phyloP scores from a whole-genome alignment of 2,113 vertebrate genomes.

The Phyllopteryx taeniolatus region DNA sequence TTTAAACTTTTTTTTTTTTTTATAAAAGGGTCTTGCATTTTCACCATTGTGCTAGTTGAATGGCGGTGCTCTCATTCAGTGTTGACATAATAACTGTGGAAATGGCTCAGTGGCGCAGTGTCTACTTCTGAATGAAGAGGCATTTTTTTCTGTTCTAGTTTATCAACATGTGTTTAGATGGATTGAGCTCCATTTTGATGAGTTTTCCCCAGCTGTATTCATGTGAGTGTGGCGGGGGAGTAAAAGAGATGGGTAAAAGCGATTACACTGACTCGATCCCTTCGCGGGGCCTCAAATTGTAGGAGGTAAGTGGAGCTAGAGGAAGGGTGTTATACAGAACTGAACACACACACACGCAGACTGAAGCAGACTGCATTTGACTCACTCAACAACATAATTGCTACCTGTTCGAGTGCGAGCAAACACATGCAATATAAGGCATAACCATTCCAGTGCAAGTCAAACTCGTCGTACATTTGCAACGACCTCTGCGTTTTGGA shows the following conservation, averaged over 20 bases:
- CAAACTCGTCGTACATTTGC: conserved; percentile 18
- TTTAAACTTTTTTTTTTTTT: conserved; percentile 1
- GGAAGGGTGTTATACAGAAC: conserved; percentile 48
- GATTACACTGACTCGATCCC: conserved; percentile 46
- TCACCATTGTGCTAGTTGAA: not conserved
- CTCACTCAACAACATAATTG: conserved; percentile 41
- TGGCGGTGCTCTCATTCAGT: conserved; percentile 26
- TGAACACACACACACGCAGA: conserved; percentile 15
- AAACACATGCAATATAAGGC: conserved; percentile 22
- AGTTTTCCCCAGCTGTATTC: not conserved
- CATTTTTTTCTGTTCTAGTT: not conserved
- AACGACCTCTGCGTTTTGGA: not conserved
- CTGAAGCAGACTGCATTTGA: conserved; percentile 40
- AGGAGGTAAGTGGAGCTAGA: conserved; percentile 49
- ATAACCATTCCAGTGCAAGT: conserved; percentile 8
- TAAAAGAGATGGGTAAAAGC: not conserved
- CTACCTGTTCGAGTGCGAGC: conserved; percentile 40
- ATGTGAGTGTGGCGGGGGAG: conserved; percentile 6
- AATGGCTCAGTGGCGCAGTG: conserved; percentile 11
- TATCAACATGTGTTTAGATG: not conserved
- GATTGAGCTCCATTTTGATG: not conserved
- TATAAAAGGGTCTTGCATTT: conserved; percentile 25
- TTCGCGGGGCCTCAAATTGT: conserved; percentile 65
- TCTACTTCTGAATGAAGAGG: conserved; percentile 16
- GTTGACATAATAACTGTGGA: conserved; percentile 14